Evolutionary conservation across 2,888 invertebrate species (phyloP), one percentile per base, ranked within the genome.

Genomic region (Toxonevra muliebris): DNA sequence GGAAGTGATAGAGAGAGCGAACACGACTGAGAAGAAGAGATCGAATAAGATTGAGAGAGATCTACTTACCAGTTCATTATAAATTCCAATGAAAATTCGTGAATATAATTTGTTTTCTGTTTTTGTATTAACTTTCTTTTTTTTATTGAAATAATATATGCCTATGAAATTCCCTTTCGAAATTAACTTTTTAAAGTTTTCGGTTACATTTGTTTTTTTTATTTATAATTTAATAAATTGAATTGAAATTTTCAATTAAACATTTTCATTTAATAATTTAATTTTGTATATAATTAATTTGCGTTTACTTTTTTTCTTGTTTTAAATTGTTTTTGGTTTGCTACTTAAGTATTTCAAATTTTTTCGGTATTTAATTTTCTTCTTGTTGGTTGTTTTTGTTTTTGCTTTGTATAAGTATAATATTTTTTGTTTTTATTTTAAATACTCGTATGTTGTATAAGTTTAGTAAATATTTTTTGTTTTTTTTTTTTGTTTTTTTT

Each of bases 71-170:
- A 30, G 30, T 4, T 30, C 30, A 30, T 30, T 30, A 30, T 30
- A 30, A 30, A 7, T 30, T 30, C 7, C 3, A 30, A 30, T 4
- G 2, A 30, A 30, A 30, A 30, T 7, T 30, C 30, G 7, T 30
- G 30, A 30, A 4, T 30, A 30, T 30, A 30, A 30, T 30, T 30
- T 30, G 3, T 30, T 30, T 30, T 30, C 3, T 30, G 7, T 41
- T 68, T 73, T 68, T 72, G 66, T 73, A 74, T 75, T 72, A 76
- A 76, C 73, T 68, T 77, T 67, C 70, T 40, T 74, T 40, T 74
- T 71, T 75, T 76, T 75, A 76, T 76, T 76, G 75, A 67, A 71
- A 70, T 73, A 68, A 70, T 71, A 69, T 30, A 30, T 65, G 69
- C 59, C 66, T 65, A 69, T 69, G 63, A 66, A 68, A 52, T 69